Evolutionary conservation across 2,888 invertebrate species (phyloP), one percentile per base, ranked within the genome.

Genomic region (Meganola albula): DNA sequence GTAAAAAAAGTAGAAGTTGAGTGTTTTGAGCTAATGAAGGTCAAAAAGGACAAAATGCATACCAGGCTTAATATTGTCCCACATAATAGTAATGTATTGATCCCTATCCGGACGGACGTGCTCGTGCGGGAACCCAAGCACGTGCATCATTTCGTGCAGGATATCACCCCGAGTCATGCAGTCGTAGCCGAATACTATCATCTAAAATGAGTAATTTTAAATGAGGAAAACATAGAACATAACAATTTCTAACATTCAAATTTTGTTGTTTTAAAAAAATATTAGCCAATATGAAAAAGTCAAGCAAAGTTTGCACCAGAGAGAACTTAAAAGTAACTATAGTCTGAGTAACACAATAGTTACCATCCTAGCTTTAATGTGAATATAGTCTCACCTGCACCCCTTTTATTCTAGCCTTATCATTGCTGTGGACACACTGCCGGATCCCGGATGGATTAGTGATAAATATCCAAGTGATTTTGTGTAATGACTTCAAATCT

Each of bases 121-220:
- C 53, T 94, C 94, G 54, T 94, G 94, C 5, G 92, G 75, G 63
- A 93, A 94, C 0, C 94, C 94, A 10, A 92, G 71, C 0, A 91
- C 89, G 53, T 94, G 94, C 92, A 94, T 92, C 40, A 94, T 72
- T 63, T 94, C 94, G 58, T 94, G 94, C 7, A 91, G 77, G 4
- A 92, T 87, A 2, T 93, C 94, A 4, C 94, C 94, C 9, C 87
- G 74, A 24, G 90, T 89, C 40, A 89, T 78, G 44, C 84, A 85
- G 35, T 83, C 70, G 43, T 85, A 85, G 0, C 84, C 84, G 4
- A 85, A 63, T 0, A 82, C 74, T 10, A 78, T 68, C 66, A 77
- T 70, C 84, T 85, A 53, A n/a, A n/a, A n/a, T n/a, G n/a, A n/a
- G n/a, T n/a, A n/a, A n/a, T n/a, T n/a, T n/a, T n/a, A n/a, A n/a